Percentiles rank a stretch among this genome's conserved stretches.
These are phyloP conservation scores for Lichenostomus cassidix DNA, from an alignment of 2,113 vertebrate genomes.

Conservation along the genomic window DNA sequence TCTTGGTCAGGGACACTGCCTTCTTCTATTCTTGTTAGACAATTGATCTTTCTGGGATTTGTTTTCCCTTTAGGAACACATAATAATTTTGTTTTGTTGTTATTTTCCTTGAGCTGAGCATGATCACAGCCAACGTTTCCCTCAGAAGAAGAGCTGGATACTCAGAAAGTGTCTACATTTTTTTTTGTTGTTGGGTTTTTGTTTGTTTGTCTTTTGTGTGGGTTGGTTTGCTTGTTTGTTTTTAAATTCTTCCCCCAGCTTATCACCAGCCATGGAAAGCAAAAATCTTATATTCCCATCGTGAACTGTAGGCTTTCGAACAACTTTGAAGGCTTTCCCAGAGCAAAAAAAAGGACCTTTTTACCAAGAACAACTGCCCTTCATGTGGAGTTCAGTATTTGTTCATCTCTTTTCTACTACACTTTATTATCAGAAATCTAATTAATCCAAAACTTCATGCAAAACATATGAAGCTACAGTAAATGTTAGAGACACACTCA, in stretches of 20 bases:
- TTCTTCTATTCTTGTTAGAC: neutral
- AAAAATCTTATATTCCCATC: neutral
- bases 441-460: neutral
- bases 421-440: neutral
- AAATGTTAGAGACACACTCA: neutral
- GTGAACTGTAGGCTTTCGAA: neutral
- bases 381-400: neutral
- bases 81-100: neutral
- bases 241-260: neutral
- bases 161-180: neutral
- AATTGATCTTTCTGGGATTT: neutral
- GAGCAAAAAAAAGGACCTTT: neutral
- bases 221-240: neutral
- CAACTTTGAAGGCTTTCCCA: neutral
- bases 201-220: neutral
- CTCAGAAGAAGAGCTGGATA: neutral
- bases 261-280: neutral
- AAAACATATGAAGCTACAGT: neutral
- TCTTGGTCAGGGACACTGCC: neutral
- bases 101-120: neutral
- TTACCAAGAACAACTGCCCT: neutral
- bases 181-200: neutral
- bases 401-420: neutral
- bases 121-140: too few relatives aligned
- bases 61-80: neutral